phyloP scores from a whole-genome alignment of 64 coral and sea anemone species.

The Astreopora myriophthalma region DNA sequence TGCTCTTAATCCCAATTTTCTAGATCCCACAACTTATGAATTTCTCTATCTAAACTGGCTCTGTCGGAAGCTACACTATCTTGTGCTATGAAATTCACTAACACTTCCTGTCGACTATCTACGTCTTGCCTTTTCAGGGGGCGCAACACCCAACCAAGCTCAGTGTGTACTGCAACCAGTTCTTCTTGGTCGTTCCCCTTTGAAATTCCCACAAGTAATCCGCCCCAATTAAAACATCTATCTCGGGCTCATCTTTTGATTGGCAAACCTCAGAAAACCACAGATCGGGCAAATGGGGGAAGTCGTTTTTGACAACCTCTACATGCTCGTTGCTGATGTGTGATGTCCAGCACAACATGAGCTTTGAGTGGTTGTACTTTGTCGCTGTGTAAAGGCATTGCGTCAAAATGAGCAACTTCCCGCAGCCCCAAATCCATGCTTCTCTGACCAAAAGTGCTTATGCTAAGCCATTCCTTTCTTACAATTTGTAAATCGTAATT shows the following conservation, averaged over 20 bases:
- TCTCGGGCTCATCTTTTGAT: background rate
- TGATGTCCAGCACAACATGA: constrained; percentile 17
- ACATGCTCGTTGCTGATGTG: constrained; percentile 20
- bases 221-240: constrained; percentile 29
- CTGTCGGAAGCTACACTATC: background rate
- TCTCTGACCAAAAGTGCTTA: too few species aligned
- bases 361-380: background rate
- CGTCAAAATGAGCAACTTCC: constrained; percentile 14
- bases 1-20: background rate
- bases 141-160: constrained; percentile 38
- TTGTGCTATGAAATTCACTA: constrained; percentile 6
- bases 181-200: constrained; percentile 19
- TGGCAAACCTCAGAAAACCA: constrained; percentile 42
- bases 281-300: background rate
- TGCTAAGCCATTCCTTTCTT: too few species aligned
- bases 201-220: constrained; percentile 58
- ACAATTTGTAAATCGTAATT: too few species aligned
- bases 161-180: constrained; percentile 37
- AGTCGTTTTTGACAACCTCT: constrained; percentile 22
- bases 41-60: background rate
- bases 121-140: background rate
- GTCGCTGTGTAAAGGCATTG: background rate
- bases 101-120: background rate
- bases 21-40: constrained; percentile 7
- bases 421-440: too few species aligned